Base-by-base conservation (phyloP, 2,888 invertebrate species). In the Ochropacha duplaris region DNA sequence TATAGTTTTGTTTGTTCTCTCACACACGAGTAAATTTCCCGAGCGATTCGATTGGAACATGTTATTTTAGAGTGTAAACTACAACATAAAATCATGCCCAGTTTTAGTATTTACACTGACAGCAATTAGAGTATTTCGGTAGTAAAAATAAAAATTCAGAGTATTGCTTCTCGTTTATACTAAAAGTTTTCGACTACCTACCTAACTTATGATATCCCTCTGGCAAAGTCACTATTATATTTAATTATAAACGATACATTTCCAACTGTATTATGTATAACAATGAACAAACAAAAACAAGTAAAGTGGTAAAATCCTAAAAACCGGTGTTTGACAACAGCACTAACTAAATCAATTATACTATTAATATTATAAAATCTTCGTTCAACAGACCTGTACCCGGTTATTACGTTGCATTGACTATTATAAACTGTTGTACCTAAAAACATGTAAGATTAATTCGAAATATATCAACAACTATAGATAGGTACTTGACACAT, bases 91-190 rank as follows among this genome's bases (percentile, higher is more conserved):
- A 59, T 61, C 63, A 63, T 57, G 65, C 61, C 68, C 72, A 81
- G 77, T 80, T 77, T 72, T 74, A 76, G 73, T 78, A 79, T 83
- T 82, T 70, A 74, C 80, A 71, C 77, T 75, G 78, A 75, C 72
- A 77, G 75, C 72, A 76, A 74, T 81, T 76, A 86, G 88, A 91
- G 89, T 91, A 91, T 90, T 89, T 84, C 76, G 70, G 80, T 86
- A 87, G 79, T 87, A 88, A 89, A 87, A 90, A 90, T 85, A 83
- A 87, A 84, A 87, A 88, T 86, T 86, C 84, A 87, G 92, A 92
- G 90, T 92, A 92, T 92, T 92, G 92, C 92, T 92, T 92, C 84
- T 90, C 88, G 81, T 90, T 91, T 91, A 91, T 88, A 88, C 90
- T 91, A 90, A 84, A 88, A 78, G 87, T 89, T 90, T 90, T 89